Evolutionary conservation across 2,888 invertebrate species (phyloP).

Genomic region (Zygaena filipendulae): DNA sequence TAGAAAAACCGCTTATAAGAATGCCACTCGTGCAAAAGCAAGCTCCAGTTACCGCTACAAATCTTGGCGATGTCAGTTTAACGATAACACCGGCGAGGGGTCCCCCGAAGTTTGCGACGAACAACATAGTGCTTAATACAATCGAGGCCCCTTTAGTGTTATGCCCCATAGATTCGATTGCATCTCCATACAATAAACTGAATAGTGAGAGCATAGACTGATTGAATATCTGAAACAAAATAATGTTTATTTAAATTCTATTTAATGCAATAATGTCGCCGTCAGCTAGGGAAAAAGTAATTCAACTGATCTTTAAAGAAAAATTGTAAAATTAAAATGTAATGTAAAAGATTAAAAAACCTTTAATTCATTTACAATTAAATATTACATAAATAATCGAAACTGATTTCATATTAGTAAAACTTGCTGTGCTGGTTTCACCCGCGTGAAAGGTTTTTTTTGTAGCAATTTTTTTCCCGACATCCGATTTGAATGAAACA

Average conservation of each 20-base stretch:
- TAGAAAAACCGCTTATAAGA: slow-evolving; percentile 54
- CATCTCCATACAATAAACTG: slow-evolving; percentile 75
- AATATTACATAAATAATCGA: too few species aligned
- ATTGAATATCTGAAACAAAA: slow-evolving; percentile 71
- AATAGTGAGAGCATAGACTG: slow-evolving; percentile 77
- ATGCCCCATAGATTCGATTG: slow-evolving; percentile 71
- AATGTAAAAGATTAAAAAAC: too few species aligned
- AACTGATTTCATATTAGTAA: too few species aligned
- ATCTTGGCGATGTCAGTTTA: slow-evolving; percentile 49
- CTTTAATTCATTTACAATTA: too few species aligned
- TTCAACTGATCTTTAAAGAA: too few species aligned
- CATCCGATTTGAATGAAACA: too few species aligned
- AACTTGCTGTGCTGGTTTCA: too few species aligned
- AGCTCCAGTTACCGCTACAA: slow-evolving; percentile 50
- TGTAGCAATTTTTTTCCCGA: too few species aligned
- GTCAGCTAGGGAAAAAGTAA: too few species aligned
- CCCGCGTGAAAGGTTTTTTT: too few species aligned
- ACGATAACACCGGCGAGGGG: slow-evolving; percentile 77
- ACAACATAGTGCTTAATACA: slow-evolving; percentile 75
- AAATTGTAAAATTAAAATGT: too few species aligned
- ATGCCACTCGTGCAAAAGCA: slow-evolving; percentile 46
- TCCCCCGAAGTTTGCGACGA: slow-evolving; percentile 73
- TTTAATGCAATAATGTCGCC: slow-evolving; percentile 2
- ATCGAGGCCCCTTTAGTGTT: slow-evolving; percentile 74
- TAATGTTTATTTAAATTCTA: not conserved